Base-by-base conservation (phyloP, 2,797 vertebrate genomes). In the Sarcophilus harrisii region DNA sequence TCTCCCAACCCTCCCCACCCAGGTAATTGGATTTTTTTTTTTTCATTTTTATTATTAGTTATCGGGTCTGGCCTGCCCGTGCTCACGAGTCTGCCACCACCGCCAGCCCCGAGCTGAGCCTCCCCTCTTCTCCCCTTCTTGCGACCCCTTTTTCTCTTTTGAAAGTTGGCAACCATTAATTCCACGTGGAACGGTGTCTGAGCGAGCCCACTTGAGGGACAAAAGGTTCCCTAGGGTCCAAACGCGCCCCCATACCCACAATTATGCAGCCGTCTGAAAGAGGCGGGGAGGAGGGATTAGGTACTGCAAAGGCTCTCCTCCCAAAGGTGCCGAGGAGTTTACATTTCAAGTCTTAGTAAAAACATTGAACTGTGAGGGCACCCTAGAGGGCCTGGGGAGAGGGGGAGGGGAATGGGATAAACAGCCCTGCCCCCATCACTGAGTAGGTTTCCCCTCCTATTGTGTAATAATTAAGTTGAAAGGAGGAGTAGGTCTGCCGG, bases 161-260 rank as follows among this genome's bases (percentile, higher is more conserved):
- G 92, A 92, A 29, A 90, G 92, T 91, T 11, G 81, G 57, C 45
- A 73, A 92, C 95, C 57, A 93, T 30, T 21, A 45, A 90, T 92
- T 91, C 54, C 92, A 94, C 96, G 2, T 96, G 97, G 96, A 96
- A 93, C 96, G 52, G 30, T 57, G 97, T 52, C 93, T 29, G 91
- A 93, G 90, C 18, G 93, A 87, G 73, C 73, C 73, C 38, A 90
- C 94, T 94, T 93, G 90, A n/a, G 96, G 92, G 96, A 96, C 97
- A 93, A 95, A 96, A 95, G 93, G 93, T 94, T 91, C 94, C 93
- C 94, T 89, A 94, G 96, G 93, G 95, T 73, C 92, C 10, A 73
- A 91, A 96, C 94, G 92, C 94, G 92, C 94, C 95, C 96, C 91
- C 57, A 81, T 90, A 55, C 92, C 94, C 90, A 29, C 92, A 81